Percentiles rank a stretch among this genome's conserved stretches.
Evolutionary conservation across 2,888 invertebrate species (phyloP).

Genomic region (Empis stercorea): DNA sequence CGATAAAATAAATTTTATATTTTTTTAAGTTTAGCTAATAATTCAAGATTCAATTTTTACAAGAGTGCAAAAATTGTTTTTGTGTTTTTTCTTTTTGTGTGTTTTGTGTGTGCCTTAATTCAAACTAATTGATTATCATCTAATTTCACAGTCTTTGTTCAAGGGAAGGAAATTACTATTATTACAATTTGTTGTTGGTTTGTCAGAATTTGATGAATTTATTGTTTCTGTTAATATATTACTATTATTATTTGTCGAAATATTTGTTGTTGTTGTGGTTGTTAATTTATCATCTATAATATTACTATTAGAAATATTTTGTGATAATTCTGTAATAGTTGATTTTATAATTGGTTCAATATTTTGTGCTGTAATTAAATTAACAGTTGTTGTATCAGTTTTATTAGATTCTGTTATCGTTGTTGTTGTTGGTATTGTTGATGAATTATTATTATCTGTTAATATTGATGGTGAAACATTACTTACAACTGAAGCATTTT

Average conservation of each 20-base stretch:
- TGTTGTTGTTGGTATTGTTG: conserved; percentile 9
- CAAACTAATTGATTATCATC: conserved; percentile 50
- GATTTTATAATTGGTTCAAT: not conserved
- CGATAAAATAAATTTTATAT: no score
- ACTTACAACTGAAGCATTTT: no score
- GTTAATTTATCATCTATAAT: not conserved
- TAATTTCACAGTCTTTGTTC: conserved; percentile 76
- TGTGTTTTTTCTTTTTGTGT: no score
- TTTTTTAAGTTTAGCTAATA: no score
- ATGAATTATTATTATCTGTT: no score
- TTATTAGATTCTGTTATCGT: conserved; percentile 16
- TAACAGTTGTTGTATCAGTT: conserved; percentile 15
- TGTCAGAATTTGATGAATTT: conserved; percentile 8
- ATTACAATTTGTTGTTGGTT: no score
- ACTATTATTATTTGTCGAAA: conserved; percentile 7
- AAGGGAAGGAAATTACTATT: conserved; percentile 40
- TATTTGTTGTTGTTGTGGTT: no score
- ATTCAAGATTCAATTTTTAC: no score
- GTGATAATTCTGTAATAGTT: not conserved
- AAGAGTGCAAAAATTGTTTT: no score
- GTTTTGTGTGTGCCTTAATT: not conserved
- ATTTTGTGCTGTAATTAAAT: conserved; percentile 1
- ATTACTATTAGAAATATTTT: not conserved
- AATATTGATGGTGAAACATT: no score
- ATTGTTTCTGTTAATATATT: not conserved